These are phyloP conservation scores for Eublepharis macularius DNA, from an alignment of 2,113 vertebrate species.

Conservation along the genomic window DNA sequence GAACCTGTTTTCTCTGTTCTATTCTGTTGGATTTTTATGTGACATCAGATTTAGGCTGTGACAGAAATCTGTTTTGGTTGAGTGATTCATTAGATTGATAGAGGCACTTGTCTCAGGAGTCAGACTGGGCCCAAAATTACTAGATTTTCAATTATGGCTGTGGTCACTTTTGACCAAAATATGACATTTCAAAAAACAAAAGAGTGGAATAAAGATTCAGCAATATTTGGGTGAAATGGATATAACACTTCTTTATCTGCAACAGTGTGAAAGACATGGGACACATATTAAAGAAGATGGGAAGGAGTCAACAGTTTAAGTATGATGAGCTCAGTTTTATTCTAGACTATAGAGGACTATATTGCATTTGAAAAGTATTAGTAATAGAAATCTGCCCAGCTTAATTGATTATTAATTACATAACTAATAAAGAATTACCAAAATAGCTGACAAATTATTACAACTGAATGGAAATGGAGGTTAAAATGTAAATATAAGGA, in stretches of 20 bases:
- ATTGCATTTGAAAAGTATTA: slow-evolving; percentile 14
- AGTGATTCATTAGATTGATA: background rate
- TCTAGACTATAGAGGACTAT: slow-evolving; percentile 1
- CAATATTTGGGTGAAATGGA: background rate
- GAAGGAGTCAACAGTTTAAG: background rate
- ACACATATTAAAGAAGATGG: background rate
- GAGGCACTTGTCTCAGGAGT: background rate
- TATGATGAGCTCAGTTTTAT: background rate
- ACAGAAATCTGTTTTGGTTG: background rate
- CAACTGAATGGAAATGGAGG: slow-evolving; percentile 17
- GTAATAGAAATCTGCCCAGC: slow-evolving; percentile 7
- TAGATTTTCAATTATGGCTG: background rate
- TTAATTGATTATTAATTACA: slow-evolving; percentile 32
- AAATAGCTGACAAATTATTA: slow-evolving; percentile 32
- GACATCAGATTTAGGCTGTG: background rate
- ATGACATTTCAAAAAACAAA: background rate
- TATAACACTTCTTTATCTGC: background rate
- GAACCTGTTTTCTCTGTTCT: background rate
- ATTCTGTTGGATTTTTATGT: background rate
- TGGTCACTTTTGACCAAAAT: background rate
- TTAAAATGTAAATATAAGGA: slow-evolving; percentile 51
- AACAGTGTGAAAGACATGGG: background rate
- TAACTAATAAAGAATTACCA: slow-evolving; percentile 14
- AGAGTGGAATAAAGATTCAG: background rate
- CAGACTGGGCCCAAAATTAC: background rate